Conservation (phyloP, 2,797 vertebrate species). For the Nannoperca obscura region DNA sequence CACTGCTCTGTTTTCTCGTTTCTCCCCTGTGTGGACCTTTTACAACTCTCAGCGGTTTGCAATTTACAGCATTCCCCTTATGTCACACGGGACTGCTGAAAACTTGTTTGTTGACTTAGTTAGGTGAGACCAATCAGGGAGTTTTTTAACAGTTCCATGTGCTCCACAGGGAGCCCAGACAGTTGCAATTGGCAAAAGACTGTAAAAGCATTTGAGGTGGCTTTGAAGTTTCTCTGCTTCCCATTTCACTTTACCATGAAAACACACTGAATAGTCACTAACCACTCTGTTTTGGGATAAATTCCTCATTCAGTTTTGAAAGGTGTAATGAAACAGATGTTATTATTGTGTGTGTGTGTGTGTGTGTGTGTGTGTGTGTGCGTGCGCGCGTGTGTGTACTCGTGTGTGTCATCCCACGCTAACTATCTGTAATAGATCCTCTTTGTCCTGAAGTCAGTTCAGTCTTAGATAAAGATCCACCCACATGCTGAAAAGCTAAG, state of each 20-base stretch:
- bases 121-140: slow-evolving; percentile 61
- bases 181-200: slow-evolving; percentile 65
- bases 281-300: slow-evolving; percentile 15
- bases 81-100: slow-evolving; percentile 73
- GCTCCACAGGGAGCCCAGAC: slow-evolving; percentile 67
- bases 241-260: slow-evolving; percentile 41
- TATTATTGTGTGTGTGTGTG: slow-evolving; percentile 21
- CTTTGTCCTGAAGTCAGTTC: slow-evolving; percentile 74
- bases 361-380: slow-evolving; percentile 9
- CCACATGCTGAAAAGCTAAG: slow-evolving; percentile 69
- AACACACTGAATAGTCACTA: slow-evolving; percentile 25
- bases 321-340: slow-evolving; percentile 25
- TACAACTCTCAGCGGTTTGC: slow-evolving; percentile 47
- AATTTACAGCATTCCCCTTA: slow-evolving; percentile 63
- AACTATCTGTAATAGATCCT: slow-evolving; percentile 74
- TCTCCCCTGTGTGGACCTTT: slow-evolving; percentile 34
- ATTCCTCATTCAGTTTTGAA: slow-evolving; percentile 4
- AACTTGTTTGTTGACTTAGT: slow-evolving; percentile 71
- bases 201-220: slow-evolving; percentile 59
- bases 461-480: slow-evolving; percentile 72
- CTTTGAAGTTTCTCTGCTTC: slow-evolving; percentile 72
- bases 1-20: slow-evolving; percentile 6
- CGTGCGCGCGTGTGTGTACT: slow-evolving; percentile 30
- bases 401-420: slow-evolving; percentile 45
- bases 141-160: slow-evolving; percentile 67